These are phyloP conservation scores for Gallinago paraguaiae DNA, from an alignment of 2,113 vertebrate species.

Conservation along the genomic window DNA sequence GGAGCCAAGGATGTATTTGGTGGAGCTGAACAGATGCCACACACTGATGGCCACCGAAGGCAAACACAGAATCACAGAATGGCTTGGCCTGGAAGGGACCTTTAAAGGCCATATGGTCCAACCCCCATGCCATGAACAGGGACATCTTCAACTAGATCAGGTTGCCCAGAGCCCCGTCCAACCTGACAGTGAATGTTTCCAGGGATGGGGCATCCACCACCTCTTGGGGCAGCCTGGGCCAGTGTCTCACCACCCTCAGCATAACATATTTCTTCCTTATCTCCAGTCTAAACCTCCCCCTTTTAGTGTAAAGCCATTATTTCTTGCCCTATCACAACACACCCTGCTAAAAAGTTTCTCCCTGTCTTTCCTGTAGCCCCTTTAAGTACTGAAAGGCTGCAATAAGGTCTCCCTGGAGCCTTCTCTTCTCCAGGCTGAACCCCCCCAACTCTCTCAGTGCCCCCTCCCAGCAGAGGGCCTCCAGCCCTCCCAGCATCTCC, in stretches of 20 bases:
- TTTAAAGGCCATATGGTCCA: background rate
- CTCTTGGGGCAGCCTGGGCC: background rate
- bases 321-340: background rate
- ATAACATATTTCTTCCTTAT: background rate
- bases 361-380: background rate
- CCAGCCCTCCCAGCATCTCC: background rate
- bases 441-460: background rate
- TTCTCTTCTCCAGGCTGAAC: background rate
- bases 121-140: background rate
- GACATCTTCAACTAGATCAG: background rate
- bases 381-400: background rate
- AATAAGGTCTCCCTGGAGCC: background rate
- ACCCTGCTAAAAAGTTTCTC: background rate
- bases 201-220: background rate
- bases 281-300: background rate
- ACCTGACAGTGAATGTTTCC: background rate
- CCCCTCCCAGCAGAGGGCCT: background rate
- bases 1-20: rapidly evolving
- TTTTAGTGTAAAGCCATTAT: background rate
- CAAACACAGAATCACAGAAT: background rate
- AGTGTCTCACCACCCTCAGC: background rate
- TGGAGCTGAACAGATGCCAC: rapidly evolving
- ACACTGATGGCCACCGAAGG: rapidly evolving
- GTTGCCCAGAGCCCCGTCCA: background rate
- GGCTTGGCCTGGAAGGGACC: background rate